These are phyloP conservation scores for Capitella teleta DNA, from an alignment of 1,140 invertebrate genomes.

Conservation along the genomic window DNA sequence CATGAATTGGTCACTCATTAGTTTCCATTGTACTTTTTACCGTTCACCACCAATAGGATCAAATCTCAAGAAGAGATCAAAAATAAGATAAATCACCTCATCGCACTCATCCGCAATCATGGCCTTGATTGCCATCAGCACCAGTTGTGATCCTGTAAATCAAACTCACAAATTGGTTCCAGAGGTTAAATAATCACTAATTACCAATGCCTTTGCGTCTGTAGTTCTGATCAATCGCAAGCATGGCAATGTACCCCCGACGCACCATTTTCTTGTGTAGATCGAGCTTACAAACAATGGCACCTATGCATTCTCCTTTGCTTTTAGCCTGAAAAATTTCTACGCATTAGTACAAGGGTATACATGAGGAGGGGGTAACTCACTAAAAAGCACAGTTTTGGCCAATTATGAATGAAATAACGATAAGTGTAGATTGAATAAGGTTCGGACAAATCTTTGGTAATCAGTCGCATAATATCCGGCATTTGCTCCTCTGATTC, in stretches of 20 bases:
- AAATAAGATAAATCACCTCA: conserved; percentile 73
- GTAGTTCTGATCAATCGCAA: conserved; percentile 92
- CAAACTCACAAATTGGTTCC: conserved; percentile 4
- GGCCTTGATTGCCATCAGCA: conserved; percentile 56
- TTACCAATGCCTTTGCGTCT: conserved; percentile 83
- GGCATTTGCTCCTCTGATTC: conserved; percentile 84
- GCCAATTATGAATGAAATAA: conserved; percentile 99
- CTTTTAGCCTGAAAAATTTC: background rate
- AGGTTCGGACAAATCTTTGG: conserved; percentile 96
- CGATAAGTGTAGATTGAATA: conserved; percentile 99
- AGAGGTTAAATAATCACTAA: background rate
- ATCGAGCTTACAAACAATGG: conserved; percentile 96
- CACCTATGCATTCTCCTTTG: conserved; percentile 63
- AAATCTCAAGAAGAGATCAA: no score
- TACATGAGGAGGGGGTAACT: conserved; percentile 31
- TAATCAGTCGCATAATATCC: conserved; percentile 94
- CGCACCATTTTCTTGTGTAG: conserved; percentile 70
- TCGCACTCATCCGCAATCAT: conserved; percentile 92
- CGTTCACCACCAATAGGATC: no score
- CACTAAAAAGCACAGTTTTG: conserved; percentile 93
- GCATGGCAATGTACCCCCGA: conserved; percentile 97
- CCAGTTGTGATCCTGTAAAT: conserved; percentile 49
- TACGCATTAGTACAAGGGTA: background rate
- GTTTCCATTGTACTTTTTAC: no score
- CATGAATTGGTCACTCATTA: no score